These are phyloP conservation scores for Toxotes chatareus DNA, from an alignment of 2,113 vertebrate species.

Conservation along the genomic window DNA sequence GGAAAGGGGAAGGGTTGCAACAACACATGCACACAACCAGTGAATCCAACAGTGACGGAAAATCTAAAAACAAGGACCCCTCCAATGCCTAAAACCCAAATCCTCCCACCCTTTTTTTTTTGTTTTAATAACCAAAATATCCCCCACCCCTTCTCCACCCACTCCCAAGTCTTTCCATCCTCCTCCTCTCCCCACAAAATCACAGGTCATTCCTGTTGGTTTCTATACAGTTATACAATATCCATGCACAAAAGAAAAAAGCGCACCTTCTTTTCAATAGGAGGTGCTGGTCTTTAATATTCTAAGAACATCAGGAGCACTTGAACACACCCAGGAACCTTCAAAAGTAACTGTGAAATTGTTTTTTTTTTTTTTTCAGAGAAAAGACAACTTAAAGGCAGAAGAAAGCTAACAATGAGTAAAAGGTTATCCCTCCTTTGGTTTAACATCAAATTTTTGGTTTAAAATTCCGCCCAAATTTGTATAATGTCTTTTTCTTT, in stretches of 20 bases:
- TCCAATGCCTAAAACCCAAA: conserved; percentile 76
- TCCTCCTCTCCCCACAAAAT: conserved; percentile 78
- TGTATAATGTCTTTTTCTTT: conserved; percentile 41
- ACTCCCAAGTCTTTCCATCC: conserved; percentile 69
- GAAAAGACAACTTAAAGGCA: conserved; percentile 81
- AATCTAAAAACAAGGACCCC: conserved; percentile 84
- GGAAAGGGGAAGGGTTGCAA: conserved; percentile 78
- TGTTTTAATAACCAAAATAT: conserved; percentile 79
- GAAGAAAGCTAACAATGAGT: conserved; percentile 78
- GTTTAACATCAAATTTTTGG: conserved; percentile 77
- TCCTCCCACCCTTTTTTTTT: conserved; percentile 61
- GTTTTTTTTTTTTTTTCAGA: conserved; percentile 72
- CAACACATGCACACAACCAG: conserved; percentile 87
- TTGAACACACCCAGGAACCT: conserved; percentile 91
- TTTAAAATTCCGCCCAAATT: conserved; percentile 70
- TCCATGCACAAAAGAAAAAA: conserved; percentile 87
- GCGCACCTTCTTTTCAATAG: conserved; percentile 78
- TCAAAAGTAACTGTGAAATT: conserved; percentile 79
- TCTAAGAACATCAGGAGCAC: conserved; percentile 95
- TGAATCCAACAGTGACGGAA: conserved; percentile 85
- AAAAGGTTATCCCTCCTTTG: conserved; percentile 75
- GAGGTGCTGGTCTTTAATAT: conserved; percentile 86
- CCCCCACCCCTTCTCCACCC: conserved; percentile 70
- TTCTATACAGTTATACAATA: conserved; percentile 89
- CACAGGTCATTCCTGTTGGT: conserved; percentile 86